These are phyloP conservation scores for Salarias fasciatus DNA, from an alignment of 2,797 vertebrate genomes.

Conservation along the genomic window DNA sequence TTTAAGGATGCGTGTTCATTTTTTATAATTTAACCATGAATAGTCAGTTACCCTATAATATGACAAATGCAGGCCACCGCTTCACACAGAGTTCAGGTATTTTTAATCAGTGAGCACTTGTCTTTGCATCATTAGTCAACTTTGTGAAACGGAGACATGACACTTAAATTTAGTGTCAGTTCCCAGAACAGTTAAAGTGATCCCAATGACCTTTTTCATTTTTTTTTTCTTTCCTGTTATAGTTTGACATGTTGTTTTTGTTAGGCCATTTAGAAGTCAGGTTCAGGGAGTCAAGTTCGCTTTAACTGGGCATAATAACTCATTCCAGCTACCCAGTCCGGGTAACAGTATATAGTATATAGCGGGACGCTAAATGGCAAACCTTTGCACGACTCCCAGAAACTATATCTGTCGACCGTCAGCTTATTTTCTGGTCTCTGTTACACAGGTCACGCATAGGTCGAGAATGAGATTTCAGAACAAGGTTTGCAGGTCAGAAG, in stretches of 20 bases:
- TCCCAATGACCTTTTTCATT: constrained; percentile 45
- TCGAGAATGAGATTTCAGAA: constrained; percentile 52
- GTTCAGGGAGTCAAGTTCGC: constrained; percentile 45
- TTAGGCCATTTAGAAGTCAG: constrained; percentile 33
- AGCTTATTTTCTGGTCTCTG: constrained; percentile 64
- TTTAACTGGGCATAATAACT: constrained; percentile 61
- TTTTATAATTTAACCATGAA: no score
- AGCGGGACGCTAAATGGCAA: constrained; percentile 49
- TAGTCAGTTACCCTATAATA: background rate
- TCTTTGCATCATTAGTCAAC: constrained; percentile 15
- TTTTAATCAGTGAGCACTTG: background rate
- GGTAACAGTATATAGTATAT: constrained; percentile 67
- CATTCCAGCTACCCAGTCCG: constrained; percentile 43
- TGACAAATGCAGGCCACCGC: background rate
- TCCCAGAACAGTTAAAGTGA: constrained; percentile 24
- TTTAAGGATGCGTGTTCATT: no score
- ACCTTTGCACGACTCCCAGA: constrained; percentile 37
- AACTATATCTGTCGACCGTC: constrained; percentile 46
- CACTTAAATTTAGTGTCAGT: constrained; percentile 13
- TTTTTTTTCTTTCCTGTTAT: constrained; percentile 46
- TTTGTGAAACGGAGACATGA: constrained; percentile 18
- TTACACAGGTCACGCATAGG: constrained; percentile 62
- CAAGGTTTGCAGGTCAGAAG: constrained; percentile 43
- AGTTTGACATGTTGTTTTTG: constrained; percentile 48
- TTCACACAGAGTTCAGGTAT: background rate